Conservation (phyloP, 2,888 invertebrate species). For the Allolobophora icterica region DNA sequence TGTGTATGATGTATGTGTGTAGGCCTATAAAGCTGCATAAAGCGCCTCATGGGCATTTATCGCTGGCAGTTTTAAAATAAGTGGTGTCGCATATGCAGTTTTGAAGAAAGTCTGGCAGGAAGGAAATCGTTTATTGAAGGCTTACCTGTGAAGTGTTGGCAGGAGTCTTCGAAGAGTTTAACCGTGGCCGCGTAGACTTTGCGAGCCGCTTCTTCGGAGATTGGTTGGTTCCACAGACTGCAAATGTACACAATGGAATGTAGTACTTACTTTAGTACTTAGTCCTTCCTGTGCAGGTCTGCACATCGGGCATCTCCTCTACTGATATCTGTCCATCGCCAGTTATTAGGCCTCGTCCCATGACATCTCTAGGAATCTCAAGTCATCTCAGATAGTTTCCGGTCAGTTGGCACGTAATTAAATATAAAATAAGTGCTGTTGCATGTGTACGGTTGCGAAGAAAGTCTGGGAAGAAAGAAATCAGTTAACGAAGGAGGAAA, state of each 20-base stretch:
- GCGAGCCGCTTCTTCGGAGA: constrained; percentile 15
- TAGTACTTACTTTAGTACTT: too few relatives aligned
- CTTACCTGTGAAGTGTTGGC: neutral
- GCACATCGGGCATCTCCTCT: too few relatives aligned
- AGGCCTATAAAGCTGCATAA: too few relatives aligned
- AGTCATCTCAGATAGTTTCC: too few relatives aligned
- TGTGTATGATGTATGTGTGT: too few relatives aligned
- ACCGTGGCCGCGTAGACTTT: neutral
- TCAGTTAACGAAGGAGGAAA: too few relatives aligned
- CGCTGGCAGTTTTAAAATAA: neutral
- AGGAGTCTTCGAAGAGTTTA: constrained; percentile 8
- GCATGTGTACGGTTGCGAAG: neutral
- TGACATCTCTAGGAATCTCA: too few relatives aligned
- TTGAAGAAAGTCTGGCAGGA: neutral
- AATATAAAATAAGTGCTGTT: neutral
- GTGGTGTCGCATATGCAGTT: neutral
- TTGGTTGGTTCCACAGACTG: constrained; percentile 27
- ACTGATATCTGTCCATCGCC: too few relatives aligned
- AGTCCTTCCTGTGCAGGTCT: too few relatives aligned
- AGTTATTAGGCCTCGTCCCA: too few relatives aligned
- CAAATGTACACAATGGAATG: neutral
- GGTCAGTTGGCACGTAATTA: too few relatives aligned
- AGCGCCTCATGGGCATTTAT: neutral
- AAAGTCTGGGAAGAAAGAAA: too few relatives aligned
- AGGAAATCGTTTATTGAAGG: neutral